phyloP scores from a whole-genome alignment of 2,888 invertebrate genomes.

The Heliconius sara region DNA sequence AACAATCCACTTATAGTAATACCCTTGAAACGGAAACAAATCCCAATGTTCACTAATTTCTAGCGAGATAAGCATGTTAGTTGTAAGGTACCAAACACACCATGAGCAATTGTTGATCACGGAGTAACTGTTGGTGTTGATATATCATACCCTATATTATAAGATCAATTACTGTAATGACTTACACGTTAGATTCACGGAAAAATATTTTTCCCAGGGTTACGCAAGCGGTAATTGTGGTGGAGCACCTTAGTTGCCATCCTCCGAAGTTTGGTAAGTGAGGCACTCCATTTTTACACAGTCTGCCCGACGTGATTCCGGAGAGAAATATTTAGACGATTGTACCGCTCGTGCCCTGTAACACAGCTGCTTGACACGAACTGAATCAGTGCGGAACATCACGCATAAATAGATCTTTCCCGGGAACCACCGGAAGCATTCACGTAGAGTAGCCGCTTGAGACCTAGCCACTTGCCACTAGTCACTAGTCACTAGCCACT shows the following conservation, averaged over 20 bases:
- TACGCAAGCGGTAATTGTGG: slow-evolving; percentile 84
- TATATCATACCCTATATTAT: slow-evolving; percentile 62
- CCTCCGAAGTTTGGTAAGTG: slow-evolving; percentile 84
- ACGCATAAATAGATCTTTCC: slow-evolving; percentile 83
- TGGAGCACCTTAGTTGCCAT: slow-evolving; percentile 84
- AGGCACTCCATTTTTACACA: slow-evolving; percentile 84
- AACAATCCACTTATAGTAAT: slow-evolving; percentile 61
- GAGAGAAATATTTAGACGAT: slow-evolving; percentile 84
- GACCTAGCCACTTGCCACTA: slow-evolving; percentile 58
- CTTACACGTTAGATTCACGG: slow-evolving; percentile 84
- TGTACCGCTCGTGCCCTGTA: slow-evolving; percentile 80
- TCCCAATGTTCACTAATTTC: slow-evolving; percentile 64
- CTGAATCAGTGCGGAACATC: slow-evolving; percentile 79
- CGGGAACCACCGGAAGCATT: slow-evolving; percentile 81
- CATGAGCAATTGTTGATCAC: slow-evolving; percentile 66
- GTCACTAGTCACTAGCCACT: slow-evolving; percentile 43
- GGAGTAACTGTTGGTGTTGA: slow-evolving; percentile 62
- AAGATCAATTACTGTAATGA: slow-evolving; percentile 78
- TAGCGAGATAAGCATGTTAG: slow-evolving; percentile 75
- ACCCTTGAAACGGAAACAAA: slow-evolving; percentile 54
- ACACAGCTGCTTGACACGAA: slow-evolving; percentile 74
- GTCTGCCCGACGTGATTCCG: slow-evolving; percentile 83
- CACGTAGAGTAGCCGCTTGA: slow-evolving; percentile 80
- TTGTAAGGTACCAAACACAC: slow-evolving; percentile 66
- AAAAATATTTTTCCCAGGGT: slow-evolving; percentile 84